These are phyloP conservation scores for Phthorimaea operculella DNA, from an alignment of 1,140 invertebrate species.

Conservation along the genomic window DNA sequence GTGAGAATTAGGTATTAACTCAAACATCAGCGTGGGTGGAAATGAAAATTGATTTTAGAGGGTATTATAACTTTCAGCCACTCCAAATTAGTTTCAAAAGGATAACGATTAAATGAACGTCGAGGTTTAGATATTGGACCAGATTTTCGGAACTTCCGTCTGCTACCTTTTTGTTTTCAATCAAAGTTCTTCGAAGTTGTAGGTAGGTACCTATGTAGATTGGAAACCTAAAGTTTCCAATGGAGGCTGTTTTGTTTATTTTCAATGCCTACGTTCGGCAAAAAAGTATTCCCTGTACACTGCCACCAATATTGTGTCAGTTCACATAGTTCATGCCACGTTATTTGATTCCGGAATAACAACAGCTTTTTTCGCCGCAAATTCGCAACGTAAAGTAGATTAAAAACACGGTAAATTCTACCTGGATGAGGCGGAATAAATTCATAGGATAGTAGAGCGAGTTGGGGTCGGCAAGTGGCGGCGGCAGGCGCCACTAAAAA, in stretches of 20 bases:
- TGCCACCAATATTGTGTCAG: too few species aligned
- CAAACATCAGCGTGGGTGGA: background rate
- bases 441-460: background rate
- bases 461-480: background rate
- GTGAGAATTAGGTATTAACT: constrained; percentile 11
- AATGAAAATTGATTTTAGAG: constrained; percentile 4
- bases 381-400: background rate
- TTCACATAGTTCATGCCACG: too few species aligned
- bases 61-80: background rate
- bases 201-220: too few species aligned
- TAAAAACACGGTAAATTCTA: background rate
- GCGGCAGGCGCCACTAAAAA: constrained; percentile 9
- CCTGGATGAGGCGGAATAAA: background rate
- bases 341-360: too few species aligned
- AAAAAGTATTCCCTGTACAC: too few species aligned
- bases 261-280: too few species aligned
- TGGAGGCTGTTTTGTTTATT: too few species aligned
- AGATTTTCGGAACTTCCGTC: background rate
- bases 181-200: too few species aligned
- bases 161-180: background rate
- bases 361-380: too few species aligned
- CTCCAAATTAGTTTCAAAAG: constrained; percentile 3
- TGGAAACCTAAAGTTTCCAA: too few species aligned
- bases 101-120: background rate
- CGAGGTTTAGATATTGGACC: background rate